These are phyloP conservation scores for Cercocebus atys DNA, from an alignment of 2,113 vertebrate genomes.

Conservation along the genomic window DNA sequence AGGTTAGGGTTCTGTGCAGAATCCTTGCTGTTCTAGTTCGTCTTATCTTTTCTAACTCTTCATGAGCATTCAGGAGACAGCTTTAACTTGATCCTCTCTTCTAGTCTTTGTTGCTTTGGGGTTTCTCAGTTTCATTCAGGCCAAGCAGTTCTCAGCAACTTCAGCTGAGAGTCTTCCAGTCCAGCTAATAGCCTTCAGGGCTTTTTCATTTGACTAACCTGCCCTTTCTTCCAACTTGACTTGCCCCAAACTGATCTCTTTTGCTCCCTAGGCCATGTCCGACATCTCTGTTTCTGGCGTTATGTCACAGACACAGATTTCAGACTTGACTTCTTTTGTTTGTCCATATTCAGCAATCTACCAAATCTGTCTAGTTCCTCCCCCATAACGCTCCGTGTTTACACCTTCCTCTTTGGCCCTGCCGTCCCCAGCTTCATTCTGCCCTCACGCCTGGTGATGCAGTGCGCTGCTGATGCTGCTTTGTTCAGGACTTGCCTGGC, in stretches of 20 bases:
- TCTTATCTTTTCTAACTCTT: background rate
- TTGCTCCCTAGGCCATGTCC: background rate
- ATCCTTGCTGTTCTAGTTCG: background rate
- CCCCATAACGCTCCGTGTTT: background rate
- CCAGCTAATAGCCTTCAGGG: background rate
- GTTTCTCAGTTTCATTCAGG: background rate
- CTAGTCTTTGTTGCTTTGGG: background rate
- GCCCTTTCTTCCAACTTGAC: accelerated
- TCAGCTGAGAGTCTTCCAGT: background rate
- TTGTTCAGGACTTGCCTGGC: background rate
- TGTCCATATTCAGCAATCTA: background rate
- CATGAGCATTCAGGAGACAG: background rate
- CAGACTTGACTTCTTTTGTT: background rate
- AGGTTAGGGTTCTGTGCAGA: background rate
- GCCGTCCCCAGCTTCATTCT: background rate
- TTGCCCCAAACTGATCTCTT: background rate
- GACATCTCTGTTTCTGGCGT: background rate
- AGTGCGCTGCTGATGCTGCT: background rate
- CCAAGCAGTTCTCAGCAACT: background rate
- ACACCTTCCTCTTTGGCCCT: background rate
- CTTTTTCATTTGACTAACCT: background rate
- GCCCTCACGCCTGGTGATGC: background rate
- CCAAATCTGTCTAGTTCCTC: background rate
- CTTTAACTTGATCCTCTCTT: background rate
- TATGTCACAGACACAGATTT: background rate